These are phyloP conservation scores for Orius insidiosus DNA, from an alignment of 1,140 invertebrate genomes.

Conservation along the genomic window DNA sequence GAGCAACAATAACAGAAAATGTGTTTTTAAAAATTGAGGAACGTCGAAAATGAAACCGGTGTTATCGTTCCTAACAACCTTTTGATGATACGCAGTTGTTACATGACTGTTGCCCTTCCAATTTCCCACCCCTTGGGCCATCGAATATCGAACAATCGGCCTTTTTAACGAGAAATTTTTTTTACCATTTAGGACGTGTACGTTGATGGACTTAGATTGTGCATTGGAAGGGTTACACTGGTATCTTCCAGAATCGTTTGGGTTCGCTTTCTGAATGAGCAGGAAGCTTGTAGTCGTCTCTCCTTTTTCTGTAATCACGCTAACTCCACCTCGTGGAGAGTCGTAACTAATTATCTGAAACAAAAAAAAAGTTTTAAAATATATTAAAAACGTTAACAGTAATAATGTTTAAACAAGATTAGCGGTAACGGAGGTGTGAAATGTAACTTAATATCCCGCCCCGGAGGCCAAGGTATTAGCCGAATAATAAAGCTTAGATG, in stretches of 20 bases:
- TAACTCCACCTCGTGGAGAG: conserved; percentile 49
- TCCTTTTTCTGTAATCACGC: conserved; percentile 68
- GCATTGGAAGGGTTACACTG: conserved; percentile 74
- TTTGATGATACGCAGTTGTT: too few species aligned
- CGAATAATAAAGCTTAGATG: too few species aligned
- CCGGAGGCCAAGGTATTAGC: too few species aligned
- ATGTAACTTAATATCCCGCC: too few species aligned
- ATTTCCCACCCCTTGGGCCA: too few species aligned
- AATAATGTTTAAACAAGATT: too few species aligned
- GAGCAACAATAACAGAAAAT: too few species aligned
- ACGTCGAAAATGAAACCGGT: neutral
- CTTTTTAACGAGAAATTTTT: conserved; percentile 20
- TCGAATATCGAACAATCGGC: neutral
- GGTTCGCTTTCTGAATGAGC: conserved; percentile 58
- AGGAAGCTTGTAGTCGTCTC: conserved; percentile 66
- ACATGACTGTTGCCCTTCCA: too few species aligned
- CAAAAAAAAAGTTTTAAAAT: neutral
- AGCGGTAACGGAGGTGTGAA: too few species aligned
- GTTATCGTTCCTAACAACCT: too few species aligned
- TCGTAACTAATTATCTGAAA: conserved; percentile 59
- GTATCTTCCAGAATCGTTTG: conserved; percentile 62
- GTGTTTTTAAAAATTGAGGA: neutral
- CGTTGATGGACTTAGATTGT: conserved; percentile 67
- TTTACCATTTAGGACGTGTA: conserved; percentile 83
- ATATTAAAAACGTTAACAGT: too few species aligned